Base-by-base conservation (phyloP, 2,797 vertebrate genomes). In the Craterocephalus amniculus region DNA sequence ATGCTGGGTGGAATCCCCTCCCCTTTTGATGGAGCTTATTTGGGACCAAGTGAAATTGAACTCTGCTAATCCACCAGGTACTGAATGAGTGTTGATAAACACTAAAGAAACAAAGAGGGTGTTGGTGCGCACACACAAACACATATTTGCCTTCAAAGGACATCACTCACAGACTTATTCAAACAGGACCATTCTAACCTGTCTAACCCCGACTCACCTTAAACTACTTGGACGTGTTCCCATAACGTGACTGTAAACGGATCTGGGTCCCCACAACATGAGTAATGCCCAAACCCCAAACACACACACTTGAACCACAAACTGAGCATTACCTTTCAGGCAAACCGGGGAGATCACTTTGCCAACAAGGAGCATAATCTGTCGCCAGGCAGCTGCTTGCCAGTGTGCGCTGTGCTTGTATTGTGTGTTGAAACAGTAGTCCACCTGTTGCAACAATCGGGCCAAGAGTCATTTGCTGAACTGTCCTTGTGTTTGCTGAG, bases 371-470 rank as follows among this genome's bases (percentile, higher is more conserved):
- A 64, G 67, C 78, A 72, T 81, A 83, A 72, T 72, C 78, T 82
- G 81, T 85, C 74, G 72, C 76, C 11, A 0, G 24, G 83, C 91
- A 92, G 91, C 91, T 92, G 91, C 86, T 79, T 48, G 78, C 68
- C 71, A 63, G 80, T 38, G 56, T 43, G 51, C 43, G 35, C 63
- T 61, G 77, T 72, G 74, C 65, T 71, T 62, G 79, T 26, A 35
- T 63, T 52, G 67, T 65, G 77, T 69, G 72, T 71, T 78, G 88
- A 79, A 90, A 89, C 84, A 88, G 87, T 76, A 72, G 76, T 79
- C 85, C 92, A 94, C 92, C 91, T 93, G 91, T 89, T 90, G 83
- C 81, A 81, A 76, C 78, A 81, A 86, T 74, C 58, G 13, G 68
- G 57, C 74, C 62, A 61, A 64, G 31, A 89, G 76, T 81, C 91